Percentiles rank a stretch among this genome's conserved stretches.
phyloP scores from a whole-genome alignment of 2,888 invertebrate genomes.

The Coremacera marginata region DNA sequence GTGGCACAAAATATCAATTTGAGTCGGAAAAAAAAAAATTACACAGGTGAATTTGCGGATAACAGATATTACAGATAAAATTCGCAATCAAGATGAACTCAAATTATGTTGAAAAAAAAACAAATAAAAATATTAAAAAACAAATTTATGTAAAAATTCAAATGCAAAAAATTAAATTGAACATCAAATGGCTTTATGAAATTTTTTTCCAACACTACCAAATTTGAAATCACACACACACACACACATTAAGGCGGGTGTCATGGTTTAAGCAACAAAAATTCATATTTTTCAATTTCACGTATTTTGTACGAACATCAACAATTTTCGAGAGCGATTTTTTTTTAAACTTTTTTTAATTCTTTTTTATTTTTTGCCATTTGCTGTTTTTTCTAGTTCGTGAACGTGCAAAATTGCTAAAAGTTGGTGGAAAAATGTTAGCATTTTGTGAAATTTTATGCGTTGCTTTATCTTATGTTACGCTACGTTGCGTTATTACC shows the following conservation, averaged over 20 bases:
- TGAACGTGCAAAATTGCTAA: constrained; percentile 8
- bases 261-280: constrained; percentile 13
- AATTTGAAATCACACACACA: no score
- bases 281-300: background rate
- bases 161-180: no score
- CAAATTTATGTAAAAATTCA: background rate
- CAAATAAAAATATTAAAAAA: background rate
- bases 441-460: background rate
- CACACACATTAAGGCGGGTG: background rate
- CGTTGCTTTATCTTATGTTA: constrained; percentile 7
- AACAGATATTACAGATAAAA: background rate
- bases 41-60: background rate
- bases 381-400: background rate
- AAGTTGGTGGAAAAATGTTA: background rate
- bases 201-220: no score
- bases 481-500: background rate
- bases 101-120: no score
- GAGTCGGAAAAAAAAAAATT: background rate
- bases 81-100: no score
- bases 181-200: no score
- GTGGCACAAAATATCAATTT: no score
- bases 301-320: constrained; percentile 3
- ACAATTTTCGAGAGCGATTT: background rate
- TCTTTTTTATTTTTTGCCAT: background rate
- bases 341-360: background rate